These are phyloP conservation scores for Arbacia lixula DNA, from an alignment of 53 echinoderm and acorn worm species.

Conservation along the genomic window DNA sequence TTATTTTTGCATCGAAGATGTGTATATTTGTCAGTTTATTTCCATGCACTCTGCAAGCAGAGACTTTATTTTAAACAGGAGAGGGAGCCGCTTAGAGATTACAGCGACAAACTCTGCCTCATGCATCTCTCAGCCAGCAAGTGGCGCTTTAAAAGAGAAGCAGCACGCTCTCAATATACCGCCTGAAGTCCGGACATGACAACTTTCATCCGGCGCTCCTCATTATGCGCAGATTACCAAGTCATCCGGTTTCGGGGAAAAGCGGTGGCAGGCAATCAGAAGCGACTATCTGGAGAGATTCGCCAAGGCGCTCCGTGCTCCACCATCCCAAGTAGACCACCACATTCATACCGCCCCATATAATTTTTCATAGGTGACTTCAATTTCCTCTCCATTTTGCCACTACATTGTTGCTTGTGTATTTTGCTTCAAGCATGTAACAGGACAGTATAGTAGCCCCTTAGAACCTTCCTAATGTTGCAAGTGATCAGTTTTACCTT, in stretches of 20 bases:
- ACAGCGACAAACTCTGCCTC: too few relatives aligned
- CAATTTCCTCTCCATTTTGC: constrained; percentile 34
- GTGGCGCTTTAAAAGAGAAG: constrained; percentile 47
- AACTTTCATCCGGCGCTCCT: constrained; percentile 56
- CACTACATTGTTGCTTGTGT: too few relatives aligned
- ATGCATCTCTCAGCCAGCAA: too few relatives aligned
- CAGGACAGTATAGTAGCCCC: too few relatives aligned
- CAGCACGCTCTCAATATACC: constrained; percentile 23
- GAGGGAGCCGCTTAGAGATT: too few relatives aligned
- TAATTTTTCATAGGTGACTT: constrained; percentile 26
- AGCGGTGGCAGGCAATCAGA: constrained; percentile 46
- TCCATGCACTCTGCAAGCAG: too few relatives aligned
- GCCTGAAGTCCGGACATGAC: constrained; percentile 48
- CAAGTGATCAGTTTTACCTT: too few relatives aligned
- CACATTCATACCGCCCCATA: constrained; percentile 13
- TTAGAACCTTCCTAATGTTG: too few relatives aligned
- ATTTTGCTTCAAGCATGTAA: too few relatives aligned
- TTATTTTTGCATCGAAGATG: too few relatives aligned
- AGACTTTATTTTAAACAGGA: too few relatives aligned
- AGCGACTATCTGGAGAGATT: constrained; percentile 17
- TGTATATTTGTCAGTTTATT: too few relatives aligned
- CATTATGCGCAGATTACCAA: constrained; percentile 54
- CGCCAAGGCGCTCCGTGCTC: constrained; percentile 11
- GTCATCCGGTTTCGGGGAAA: constrained; percentile 54
- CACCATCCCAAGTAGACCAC: constrained; percentile 8